These are phyloP conservation scores for Nomada flava DNA, from an alignment of 2,888 invertebrate genomes.

Conservation along the genomic window DNA sequence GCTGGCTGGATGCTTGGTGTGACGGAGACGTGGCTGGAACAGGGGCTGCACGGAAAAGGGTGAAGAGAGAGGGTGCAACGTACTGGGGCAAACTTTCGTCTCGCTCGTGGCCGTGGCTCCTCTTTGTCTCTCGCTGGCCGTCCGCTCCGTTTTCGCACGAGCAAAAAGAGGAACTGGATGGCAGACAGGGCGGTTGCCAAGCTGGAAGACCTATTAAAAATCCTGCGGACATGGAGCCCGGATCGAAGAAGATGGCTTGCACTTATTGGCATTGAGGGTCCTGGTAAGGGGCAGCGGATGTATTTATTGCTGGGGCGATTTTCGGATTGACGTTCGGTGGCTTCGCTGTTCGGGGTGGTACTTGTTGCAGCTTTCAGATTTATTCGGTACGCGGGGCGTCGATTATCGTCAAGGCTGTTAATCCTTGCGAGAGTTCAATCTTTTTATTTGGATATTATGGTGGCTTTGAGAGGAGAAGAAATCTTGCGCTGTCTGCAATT, in stretches of 20 bases:
- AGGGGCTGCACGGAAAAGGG: constrained; percentile 66
- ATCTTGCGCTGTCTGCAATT: no score
- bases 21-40: constrained; percentile 74
- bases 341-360: background rate
- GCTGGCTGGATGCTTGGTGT: constrained; percentile 50
- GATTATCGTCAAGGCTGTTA: constrained; percentile 30
- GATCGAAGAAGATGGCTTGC: constrained; percentile 19
- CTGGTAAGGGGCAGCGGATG: background rate
- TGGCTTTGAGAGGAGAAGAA: no score
- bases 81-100: constrained; percentile 82
- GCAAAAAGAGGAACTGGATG: constrained; percentile 68
- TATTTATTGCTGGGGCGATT: background rate
- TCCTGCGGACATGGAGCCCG: constrained; percentile 44
- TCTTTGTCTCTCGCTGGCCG: constrained; percentile 15
- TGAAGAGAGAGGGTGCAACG: constrained; percentile 81
- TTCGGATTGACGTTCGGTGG: background rate
- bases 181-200: constrained; percentile 77
- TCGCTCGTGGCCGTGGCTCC: constrained; percentile 41
- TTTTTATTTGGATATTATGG: background rate
- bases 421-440: background rate
- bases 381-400: background rate
- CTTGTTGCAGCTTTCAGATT: constrained; percentile 11
- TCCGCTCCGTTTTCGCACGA: constrained; percentile 58
- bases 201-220: constrained; percentile 76
- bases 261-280: constrained; percentile 6